Evolutionary conservation across 2,888 invertebrate species (phyloP).

Genomic region (Tholera decimalis): DNA sequence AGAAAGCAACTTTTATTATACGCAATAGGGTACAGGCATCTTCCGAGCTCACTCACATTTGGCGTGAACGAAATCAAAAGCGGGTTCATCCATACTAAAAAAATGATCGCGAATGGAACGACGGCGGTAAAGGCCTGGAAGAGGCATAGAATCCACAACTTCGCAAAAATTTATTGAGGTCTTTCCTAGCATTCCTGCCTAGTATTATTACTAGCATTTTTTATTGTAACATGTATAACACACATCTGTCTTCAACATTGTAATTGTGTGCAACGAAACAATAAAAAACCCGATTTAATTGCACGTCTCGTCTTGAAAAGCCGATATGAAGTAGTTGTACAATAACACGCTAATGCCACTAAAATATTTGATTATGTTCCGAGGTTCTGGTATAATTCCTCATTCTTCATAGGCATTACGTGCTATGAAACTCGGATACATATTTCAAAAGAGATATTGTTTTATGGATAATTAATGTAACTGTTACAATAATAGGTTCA

Average conservation of each 20-base stretch:
- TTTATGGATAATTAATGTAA: not conserved
- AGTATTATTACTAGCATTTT: too few species aligned
- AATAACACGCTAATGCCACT: constrained; percentile 58
- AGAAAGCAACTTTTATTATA: too few species aligned
- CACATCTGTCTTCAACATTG: constrained; percentile 35
- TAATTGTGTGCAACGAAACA: constrained; percentile 36
- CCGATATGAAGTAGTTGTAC: constrained; percentile 45
- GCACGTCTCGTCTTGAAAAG: constrained; percentile 48
- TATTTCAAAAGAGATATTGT: constrained; percentile 49
- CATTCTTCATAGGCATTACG: constrained; percentile 51
- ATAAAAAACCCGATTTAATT: constrained; percentile 40
- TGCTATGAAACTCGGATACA: constrained; percentile 37
- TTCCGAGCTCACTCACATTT: too few species aligned
- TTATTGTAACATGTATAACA: constrained; percentile 15
- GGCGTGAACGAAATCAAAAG: too few species aligned
- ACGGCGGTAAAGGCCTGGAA: too few species aligned
- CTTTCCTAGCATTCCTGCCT: too few species aligned
- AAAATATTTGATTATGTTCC: constrained; percentile 57
- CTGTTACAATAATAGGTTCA: not conserved
- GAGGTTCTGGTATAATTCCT: constrained; percentile 57
- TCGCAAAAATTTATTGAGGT: too few species aligned
- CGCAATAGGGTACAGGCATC: too few species aligned
- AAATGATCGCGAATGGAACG: too few species aligned
- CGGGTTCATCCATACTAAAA: too few species aligned
- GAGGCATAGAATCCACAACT: too few species aligned